These are phyloP conservation scores for Pangasius larnaudii DNA, from an alignment of 2,797 vertebrate species.

Conservation along the genomic window DNA sequence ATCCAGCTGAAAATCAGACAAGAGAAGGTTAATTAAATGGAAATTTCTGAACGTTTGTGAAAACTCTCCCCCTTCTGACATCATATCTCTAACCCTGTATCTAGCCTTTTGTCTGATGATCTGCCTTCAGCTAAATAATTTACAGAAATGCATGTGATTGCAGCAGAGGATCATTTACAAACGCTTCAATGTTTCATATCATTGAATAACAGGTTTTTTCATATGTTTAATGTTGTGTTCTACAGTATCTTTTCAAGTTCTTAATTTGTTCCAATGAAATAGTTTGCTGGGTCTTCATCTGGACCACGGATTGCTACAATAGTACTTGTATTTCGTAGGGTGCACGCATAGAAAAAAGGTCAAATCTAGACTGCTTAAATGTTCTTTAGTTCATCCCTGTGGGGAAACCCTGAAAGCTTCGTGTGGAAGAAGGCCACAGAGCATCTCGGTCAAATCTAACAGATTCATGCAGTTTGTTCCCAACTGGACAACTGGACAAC, in stretches of 20 bases:
- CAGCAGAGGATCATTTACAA: background rate
- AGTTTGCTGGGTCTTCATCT: background rate
- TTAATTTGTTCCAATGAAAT: background rate
- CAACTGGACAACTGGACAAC: background rate
- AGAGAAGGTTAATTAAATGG: background rate
- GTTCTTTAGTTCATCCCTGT: background rate
- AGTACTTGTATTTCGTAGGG: background rate
- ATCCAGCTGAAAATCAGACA: background rate
- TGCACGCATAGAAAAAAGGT: background rate
- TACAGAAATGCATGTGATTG: background rate
- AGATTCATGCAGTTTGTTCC: background rate
- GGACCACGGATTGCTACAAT: background rate
- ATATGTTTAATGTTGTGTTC: background rate
- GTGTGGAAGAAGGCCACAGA: background rate
- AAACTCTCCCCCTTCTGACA: background rate
- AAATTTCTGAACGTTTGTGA: background rate
- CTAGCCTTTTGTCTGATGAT: background rate
- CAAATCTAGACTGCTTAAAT: background rate
- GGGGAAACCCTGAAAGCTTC: background rate
- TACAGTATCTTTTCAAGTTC: background rate
- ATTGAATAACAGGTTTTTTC: background rate
- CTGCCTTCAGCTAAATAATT: background rate
- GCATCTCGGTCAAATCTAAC: background rate
- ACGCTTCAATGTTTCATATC: background rate
- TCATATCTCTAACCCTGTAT: background rate